phyloP scores from a whole-genome alignment of 2,113 vertebrate species.

The Protomyctophum bolini region DNA sequence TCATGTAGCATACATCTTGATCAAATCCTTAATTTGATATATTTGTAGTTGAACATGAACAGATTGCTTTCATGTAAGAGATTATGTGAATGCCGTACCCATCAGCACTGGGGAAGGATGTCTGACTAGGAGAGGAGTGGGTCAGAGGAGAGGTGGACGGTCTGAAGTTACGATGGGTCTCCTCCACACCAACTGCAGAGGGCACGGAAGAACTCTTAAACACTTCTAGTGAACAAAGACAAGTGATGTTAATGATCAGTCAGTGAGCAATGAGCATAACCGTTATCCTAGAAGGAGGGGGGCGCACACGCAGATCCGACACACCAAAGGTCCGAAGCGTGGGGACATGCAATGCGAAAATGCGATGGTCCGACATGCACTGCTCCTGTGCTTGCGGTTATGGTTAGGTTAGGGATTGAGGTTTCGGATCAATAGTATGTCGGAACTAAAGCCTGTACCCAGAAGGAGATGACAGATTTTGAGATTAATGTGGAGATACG shows the following conservation, averaged over 20 bases:
- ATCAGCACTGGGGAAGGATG: conserved; percentile 73
- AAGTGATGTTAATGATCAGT: neutral
- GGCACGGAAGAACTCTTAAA: conserved; percentile 52
- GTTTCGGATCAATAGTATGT: too few relatives aligned
- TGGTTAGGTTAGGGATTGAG: too few relatives aligned
- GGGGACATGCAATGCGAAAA: too few relatives aligned
- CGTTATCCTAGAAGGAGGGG: too few relatives aligned
- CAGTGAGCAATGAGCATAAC: too few relatives aligned
- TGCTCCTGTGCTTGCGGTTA: too few relatives aligned
- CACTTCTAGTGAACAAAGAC: conserved; percentile 33
- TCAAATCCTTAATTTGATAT: neutral
- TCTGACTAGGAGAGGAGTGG: conserved; percentile 94
- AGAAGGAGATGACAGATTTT: too few relatives aligned
- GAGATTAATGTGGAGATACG: too few relatives aligned
- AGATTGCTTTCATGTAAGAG: neutral
- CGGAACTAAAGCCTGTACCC: too few relatives aligned
- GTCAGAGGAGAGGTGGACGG: conserved; percentile 91
- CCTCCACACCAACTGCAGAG: conserved; percentile 62
- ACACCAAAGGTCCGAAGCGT: too few relatives aligned
- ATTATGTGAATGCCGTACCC: conserved; percentile 55
- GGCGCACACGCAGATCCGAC: too few relatives aligned
- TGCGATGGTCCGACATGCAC: too few relatives aligned
- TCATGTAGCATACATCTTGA: neutral
- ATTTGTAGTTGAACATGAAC: neutral
- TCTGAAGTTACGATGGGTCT: conserved; percentile 85